Percentiles rank a stretch among this genome's conserved stretches.
Evolutionary conservation across 2,888 invertebrate species (phyloP).

Genomic region (Exocentrus adspersus): DNA sequence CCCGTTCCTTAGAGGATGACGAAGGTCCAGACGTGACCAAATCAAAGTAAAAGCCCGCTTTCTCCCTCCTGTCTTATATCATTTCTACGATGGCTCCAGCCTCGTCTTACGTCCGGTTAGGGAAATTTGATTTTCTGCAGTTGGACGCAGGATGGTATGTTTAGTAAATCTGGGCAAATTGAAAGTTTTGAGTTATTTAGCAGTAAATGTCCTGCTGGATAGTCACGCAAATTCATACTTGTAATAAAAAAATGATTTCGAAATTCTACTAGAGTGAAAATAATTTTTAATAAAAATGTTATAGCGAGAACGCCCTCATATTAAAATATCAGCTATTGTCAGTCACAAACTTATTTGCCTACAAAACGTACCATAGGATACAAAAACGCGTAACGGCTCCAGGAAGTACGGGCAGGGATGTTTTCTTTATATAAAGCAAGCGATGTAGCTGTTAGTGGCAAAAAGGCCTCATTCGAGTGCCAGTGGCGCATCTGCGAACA

Average conservation of each 20-base stretch:
- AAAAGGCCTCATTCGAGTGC: background rate
- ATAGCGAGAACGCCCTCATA: background rate
- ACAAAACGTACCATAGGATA: background rate
- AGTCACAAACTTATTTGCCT: conserved; percentile 10
- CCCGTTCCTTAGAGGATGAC: conserved; percentile 30
- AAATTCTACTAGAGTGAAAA: no score
- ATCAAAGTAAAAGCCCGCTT: conserved; percentile 25
- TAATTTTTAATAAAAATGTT: background rate
- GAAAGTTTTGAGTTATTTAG: conserved; percentile 3
- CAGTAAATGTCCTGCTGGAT: no score
- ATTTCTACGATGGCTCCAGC: conserved; percentile 14
- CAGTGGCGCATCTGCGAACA: background rate
- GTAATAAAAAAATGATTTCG: no score
- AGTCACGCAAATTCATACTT: no score
- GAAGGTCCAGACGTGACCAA: conserved; percentile 35
- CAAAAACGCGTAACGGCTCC: background rate
- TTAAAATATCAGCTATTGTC: conserved; percentile 14
- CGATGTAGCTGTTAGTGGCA: conserved; percentile 8
- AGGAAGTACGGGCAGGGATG: conserved; percentile 16
- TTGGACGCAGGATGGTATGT: background rate
- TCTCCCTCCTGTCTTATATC: conserved; percentile 25
- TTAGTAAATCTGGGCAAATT: background rate
- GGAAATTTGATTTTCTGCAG: conserved; percentile 15
- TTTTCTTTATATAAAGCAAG: conserved; percentile 20
- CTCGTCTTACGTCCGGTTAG: conserved; percentile 1